Evolutionary conservation across 2,113 vertebrate species (phyloP).

Genomic region (Ceyx melanurus): DNA sequence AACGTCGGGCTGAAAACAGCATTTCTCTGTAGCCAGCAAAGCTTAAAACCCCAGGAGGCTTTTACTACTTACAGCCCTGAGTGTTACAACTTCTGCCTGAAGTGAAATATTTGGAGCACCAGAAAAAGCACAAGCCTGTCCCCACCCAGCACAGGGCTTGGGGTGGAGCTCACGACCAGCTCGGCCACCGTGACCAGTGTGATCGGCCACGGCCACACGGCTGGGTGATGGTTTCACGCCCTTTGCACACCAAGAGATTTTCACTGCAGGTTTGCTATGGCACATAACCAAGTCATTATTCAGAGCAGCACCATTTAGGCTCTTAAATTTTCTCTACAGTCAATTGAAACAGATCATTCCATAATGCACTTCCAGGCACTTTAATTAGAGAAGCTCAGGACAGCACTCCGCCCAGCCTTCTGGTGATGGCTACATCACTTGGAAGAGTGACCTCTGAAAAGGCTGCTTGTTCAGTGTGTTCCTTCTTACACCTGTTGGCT

Average conservation of each 20-base stretch:
- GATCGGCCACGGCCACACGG: rapidly evolving
- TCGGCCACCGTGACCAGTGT: neutral
- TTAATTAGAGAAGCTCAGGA: neutral
- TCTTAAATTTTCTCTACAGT: neutral
- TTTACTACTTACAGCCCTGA: neutral
- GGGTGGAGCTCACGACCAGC: neutral
- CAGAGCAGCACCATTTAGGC: neutral
- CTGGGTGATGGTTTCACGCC: neutral
- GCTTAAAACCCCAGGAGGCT: neutral
- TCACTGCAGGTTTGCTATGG: neutral
- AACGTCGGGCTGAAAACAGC: neutral
- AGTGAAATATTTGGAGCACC: neutral
- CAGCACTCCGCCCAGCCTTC: neutral
- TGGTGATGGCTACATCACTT: neutral
- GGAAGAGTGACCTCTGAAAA: neutral
- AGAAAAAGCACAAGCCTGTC: neutral
- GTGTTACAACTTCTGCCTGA: neutral
- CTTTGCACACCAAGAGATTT: neutral
- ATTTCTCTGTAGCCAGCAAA: neutral
- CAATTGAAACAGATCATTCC: neutral
- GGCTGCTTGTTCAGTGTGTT: rapidly evolving
- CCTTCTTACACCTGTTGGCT: no score
- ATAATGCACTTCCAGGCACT: neutral
- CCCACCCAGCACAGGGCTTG: neutral
- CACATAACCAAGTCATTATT: neutral